Conservation (phyloP, 2,113 vertebrate species). For the Siniperca knerii region DNA sequence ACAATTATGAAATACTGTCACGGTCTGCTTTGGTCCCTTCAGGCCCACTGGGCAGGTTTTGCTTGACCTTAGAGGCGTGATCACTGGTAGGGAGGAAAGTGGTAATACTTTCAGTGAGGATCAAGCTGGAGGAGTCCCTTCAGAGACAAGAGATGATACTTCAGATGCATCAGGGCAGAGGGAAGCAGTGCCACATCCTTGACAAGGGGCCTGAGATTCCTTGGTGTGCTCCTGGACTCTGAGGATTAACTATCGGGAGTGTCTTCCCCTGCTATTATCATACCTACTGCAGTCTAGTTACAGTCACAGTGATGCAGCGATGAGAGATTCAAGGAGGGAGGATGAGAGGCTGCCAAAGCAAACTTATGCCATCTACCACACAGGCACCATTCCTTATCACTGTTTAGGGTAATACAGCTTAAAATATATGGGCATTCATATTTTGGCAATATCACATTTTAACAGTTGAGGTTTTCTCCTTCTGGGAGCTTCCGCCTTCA, state of each 20-base stretch:
- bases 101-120: slow-evolving; percentile 16
- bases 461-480: not conserved
- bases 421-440: not conserved
- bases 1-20: slow-evolving; percentile 28
- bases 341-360: slow-evolving; percentile 30
- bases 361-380: not conserved
- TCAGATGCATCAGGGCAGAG: slow-evolving; percentile 16
- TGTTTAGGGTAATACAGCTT: not conserved
- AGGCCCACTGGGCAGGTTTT: slow-evolving; percentile 11
- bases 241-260: slow-evolving; percentile 43
- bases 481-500: slow-evolving; percentile 1
- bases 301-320: slow-evolving; percentile 26
- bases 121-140: slow-evolving; percentile 24
- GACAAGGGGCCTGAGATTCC: slow-evolving; percentile 52
- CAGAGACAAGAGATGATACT: slow-evolving; percentile 35
- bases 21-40: slow-evolving; percentile 16
- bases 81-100: slow-evolving; percentile 2
- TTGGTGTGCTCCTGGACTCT: slow-evolving; percentile 27
- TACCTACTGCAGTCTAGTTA: slow-evolving; percentile 35
- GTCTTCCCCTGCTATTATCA: slow-evolving; percentile 53
- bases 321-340: slow-evolving; percentile 9
- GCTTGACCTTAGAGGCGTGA: slow-evolving; percentile 24
- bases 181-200: slow-evolving; percentile 45
- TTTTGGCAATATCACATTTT: not conserved
- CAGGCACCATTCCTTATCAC: not conserved